Evolutionary conservation across 2,113 vertebrate genomes (phyloP), one percentile per base, ranked within the genome.

Genomic region (Limanda limanda): DNA sequence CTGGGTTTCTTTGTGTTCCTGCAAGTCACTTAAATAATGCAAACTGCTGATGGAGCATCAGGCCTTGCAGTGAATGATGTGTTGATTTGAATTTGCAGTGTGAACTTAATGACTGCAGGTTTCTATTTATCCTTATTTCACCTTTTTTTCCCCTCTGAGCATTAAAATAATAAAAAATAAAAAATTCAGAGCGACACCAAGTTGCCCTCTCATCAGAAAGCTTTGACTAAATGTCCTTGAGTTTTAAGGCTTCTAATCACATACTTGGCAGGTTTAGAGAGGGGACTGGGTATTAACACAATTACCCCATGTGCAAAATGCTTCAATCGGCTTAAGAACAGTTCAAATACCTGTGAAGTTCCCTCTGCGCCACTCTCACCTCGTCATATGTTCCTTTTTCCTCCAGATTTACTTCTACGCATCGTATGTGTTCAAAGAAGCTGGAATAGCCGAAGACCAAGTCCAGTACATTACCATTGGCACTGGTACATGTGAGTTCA

Each of bases 381-480:
- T 56, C 24, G 61, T n/a, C 48, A n/a, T 75, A 3, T 78, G n/a
- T 52, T 62, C 15, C 5, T 35, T 81, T 83, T 47, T 69, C 75
- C 64, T 79, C 40, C 92, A 98, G 97, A 94, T 97, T 86, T 98
- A 97, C 68, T 95, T 95, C 87, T 98, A 97, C 54, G 95, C 96
- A 52, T 95, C 90, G 0, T 96, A 95, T 2, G 90, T 98, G 56
- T 97, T 99, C 86, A 90, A 91, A 90, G 94, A 95, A 82, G 96
- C 96, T 0, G 95, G 97, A 27, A 91, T 97, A 74, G 88, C 95
- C 1, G 54, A 59, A 7, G 94, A 95, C 17, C 94, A 90, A 80
- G 94, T 96, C 83, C 96, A 95, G 18, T 97, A 97, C n/a, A 76
- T 93, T 48, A 92, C 96, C 63, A 93, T 97, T 0, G 95, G 96